Evolutionary conservation across 2,797 vertebrate species (phyloP), one percentile per base, ranked within the genome.

Genomic region (Dallia pectoralis): DNA sequence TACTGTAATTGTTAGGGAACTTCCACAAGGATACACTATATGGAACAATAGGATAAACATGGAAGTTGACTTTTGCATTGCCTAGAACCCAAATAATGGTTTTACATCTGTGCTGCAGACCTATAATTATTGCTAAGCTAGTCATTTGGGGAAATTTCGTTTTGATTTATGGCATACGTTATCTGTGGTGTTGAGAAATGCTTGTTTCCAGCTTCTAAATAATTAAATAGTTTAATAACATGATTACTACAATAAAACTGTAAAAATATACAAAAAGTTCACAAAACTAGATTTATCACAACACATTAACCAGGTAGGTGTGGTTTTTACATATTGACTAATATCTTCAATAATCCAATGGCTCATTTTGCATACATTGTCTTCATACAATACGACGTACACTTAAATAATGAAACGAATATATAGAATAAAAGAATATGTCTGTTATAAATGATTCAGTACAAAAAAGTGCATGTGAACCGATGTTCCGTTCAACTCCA

Each of bases 401-500:
- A 8, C 40, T 8, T 44, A 9, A 1, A 44, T 11, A 44, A 8
- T 44, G 8, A 44, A 8, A 44, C 7, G 3, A 44, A 36, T 36
- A 36, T 36, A 36, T 3, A 3, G 3, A 36, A 36, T 36, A 36
- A 44, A 8, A 44, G 40, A n/a, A n/a, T n/a, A n/a, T n/a, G 8
- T 1, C 40, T 44, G 12, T 44, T 4, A 44, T 44, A 44, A 44
- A 44, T 11, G 40, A 8, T 44, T 44, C 40, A 6, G 40, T 44
- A 44, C 2, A 11, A 44, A 44, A 4, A 63, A 63, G 32, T 8
- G 16, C 61, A 15, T 63, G 61, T 30, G 12, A 63, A 18, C 18
- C 19, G 3, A 40, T 25, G 16, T 67, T 11, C 9, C 1, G 12
- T 67, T 67, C 25, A 22, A 1, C 8, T 67, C 71, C 88, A 82